These are phyloP conservation scores for Rallus crepitans DNA, from an alignment of 2,797 vertebrate genomes.

Conservation along the genomic window DNA sequence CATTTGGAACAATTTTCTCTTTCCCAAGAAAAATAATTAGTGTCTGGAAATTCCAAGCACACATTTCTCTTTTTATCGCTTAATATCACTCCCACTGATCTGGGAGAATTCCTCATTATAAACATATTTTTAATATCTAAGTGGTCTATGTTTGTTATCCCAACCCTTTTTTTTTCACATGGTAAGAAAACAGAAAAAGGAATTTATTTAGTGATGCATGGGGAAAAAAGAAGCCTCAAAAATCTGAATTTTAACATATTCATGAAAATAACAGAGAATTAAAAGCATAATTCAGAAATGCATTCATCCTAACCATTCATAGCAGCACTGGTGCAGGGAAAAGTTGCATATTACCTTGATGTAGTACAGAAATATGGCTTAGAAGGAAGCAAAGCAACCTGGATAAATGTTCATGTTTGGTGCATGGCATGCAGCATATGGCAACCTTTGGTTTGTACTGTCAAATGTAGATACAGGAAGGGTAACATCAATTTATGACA, in stretches of 20 bases:
- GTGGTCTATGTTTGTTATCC: neutral
- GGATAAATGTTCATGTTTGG: neutral
- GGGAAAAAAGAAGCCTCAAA: neutral
- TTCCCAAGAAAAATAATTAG: neutral
- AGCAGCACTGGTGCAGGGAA: neutral
- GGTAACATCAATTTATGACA: conserved; percentile 52
- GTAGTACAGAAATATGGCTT: neutral
- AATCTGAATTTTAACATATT: neutral
- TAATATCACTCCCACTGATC: neutral
- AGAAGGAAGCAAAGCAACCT: neutral
- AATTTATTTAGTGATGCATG: neutral
- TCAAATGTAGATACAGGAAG: neutral
- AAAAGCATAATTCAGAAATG: neutral
- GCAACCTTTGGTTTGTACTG: neutral
- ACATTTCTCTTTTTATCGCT: neutral
- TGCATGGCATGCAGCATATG: neutral
- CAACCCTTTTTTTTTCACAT: neutral
- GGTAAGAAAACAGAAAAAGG: neutral
- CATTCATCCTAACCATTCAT: neutral
- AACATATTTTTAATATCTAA: neutral
- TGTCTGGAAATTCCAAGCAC: neutral
- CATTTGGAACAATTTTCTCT: neutral
- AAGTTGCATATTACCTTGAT: neutral
- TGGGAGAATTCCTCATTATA: neutral
- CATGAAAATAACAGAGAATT: neutral